Percentiles rank a stretch among this genome's conserved stretches.
Conservation (phyloP, 2,113 vertebrate genomes). For the Pagrus major region DNA sequence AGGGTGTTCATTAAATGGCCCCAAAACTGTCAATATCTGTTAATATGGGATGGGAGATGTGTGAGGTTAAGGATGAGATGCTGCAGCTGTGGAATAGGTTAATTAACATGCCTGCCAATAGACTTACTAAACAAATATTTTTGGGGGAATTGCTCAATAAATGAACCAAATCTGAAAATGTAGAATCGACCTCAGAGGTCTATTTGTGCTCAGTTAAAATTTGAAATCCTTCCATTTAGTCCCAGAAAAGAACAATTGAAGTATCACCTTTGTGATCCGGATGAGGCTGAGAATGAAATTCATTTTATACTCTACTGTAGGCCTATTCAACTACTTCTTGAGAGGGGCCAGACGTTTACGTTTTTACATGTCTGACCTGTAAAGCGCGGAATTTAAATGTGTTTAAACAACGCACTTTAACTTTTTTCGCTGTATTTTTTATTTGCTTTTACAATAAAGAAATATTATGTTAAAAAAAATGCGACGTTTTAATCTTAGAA, state of each 20-base stretch:
- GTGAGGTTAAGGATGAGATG: constrained; percentile 1
- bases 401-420: too few species aligned
- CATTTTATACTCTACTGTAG: too few species aligned
- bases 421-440: too few species aligned
- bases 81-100: constrained; percentile 2
- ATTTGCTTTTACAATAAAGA: too few species aligned
- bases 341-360: too few species aligned
- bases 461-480: too few species aligned
- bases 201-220: background rate
- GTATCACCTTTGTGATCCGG: background rate
- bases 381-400: too few species aligned
- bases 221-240: background rate
- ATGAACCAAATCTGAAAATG: background rate
- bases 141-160: background rate
- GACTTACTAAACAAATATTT: constrained; percentile 16
- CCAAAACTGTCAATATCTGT: constrained; percentile 1
- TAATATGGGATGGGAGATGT: background rate
- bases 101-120: background rate
- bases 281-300: background rate
- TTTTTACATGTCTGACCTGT: too few species aligned
- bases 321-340: too few species aligned
- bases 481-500: too few species aligned
- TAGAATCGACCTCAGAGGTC: background rate
- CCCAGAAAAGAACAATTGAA: background rate
- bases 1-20: background rate